Evolutionary conservation across 2,113 vertebrate genomes (phyloP).

Genomic region (Carollia perspicillata): DNA sequence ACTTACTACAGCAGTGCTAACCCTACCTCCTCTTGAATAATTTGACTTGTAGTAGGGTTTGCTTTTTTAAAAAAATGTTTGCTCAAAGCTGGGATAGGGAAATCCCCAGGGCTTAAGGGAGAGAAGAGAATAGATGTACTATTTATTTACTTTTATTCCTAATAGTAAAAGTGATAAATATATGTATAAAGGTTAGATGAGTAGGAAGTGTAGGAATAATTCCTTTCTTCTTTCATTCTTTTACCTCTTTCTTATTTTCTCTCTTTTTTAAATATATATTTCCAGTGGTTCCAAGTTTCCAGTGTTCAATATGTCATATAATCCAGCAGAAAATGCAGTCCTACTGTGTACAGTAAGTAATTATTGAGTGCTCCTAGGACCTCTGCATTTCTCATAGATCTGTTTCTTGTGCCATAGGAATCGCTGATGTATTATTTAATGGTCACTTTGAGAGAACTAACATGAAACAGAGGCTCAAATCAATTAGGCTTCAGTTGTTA

Average conservation of each 20-base stretch:
- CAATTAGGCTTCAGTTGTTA: neutral
- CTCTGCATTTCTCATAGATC: neutral
- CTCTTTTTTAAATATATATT: neutral
- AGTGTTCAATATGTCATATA: constrained; percentile 98
- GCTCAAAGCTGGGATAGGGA: neutral
- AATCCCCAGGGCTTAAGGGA: neutral
- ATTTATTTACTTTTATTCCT: constrained; percentile 27
- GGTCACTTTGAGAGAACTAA: neutral
- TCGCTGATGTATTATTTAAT: neutral
- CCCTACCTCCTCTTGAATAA: neutral
- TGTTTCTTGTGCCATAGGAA: neutral
- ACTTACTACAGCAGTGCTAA: neutral
- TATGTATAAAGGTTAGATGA: neutral
- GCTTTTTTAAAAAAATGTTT: neutral
- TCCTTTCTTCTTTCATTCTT: neutral
- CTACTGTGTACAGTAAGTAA: constrained; percentile 93
- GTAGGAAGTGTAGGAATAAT: neutral
- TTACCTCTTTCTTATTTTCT: neutral
- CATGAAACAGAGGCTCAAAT: neutral
- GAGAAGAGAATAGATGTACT: neutral
- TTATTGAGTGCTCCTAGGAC: neutral
- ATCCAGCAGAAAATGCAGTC: constrained; percentile 95
- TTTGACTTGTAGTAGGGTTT: neutral
- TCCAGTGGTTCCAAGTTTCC: constrained; percentile 96
- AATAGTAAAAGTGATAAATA: neutral